phyloP scores from a whole-genome alignment of 2,888 invertebrate species.

The Ferrisia virgata region DNA sequence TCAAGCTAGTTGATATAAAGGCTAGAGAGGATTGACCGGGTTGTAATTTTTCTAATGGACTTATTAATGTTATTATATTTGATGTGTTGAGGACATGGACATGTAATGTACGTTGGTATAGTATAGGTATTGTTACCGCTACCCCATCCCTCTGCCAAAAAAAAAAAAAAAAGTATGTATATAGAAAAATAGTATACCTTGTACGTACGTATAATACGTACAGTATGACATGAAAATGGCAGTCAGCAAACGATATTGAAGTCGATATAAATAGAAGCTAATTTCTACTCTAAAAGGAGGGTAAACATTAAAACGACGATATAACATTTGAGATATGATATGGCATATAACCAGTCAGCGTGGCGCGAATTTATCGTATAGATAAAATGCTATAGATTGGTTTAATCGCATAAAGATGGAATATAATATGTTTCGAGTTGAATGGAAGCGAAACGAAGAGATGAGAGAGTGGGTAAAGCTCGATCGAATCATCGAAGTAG shows the following conservation, averaged over 20 bases:
- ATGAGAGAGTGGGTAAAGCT: not conserved
- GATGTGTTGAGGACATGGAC: not conserved
- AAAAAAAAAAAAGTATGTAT: no score
- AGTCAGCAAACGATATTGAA: not conserved
- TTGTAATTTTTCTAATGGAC: not conserved
- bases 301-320: not conserved
- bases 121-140: not conserved
- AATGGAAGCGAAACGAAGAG: not conserved
- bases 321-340: no score
- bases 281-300: not conserved
- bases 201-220: not conserved
- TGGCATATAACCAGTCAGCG: no score
- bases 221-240: not conserved
- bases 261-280: not conserved
- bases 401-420: not conserved
- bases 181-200: no score
- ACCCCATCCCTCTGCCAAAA: no score
- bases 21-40: not conserved
- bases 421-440: no score
- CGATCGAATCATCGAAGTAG: not conserved
- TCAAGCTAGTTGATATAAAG: not conserved
- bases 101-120: not conserved
- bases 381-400: not conserved
- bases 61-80: conserved; percentile 12
- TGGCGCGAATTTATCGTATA: not conserved